These are phyloP conservation scores for Trichomalopsis sarcophagae DNA, from an alignment of 1,140 invertebrate genomes.

Conservation along the genomic window DNA sequence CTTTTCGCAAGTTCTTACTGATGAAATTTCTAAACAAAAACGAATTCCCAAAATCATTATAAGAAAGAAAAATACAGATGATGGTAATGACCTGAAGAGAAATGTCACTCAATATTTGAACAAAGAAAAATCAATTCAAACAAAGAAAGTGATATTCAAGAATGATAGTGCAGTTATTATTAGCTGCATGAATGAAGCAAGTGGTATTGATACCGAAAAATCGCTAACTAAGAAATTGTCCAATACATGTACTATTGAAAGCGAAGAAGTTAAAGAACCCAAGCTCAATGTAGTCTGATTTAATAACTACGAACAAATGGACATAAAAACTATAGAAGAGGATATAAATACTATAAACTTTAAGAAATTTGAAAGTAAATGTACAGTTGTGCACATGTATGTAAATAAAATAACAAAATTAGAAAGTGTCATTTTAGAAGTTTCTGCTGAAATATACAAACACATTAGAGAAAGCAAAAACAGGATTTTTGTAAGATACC, in stretches of 20 bases:
- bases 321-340: not conserved
- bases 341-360: not conserved
- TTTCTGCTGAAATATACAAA: not conserved
- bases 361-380: not conserved
- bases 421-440: not conserved
- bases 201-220: not conserved
- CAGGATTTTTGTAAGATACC: not conserved
- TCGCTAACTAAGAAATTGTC: not conserved
- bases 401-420: not conserved
- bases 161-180: not conserved
- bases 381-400: not conserved
- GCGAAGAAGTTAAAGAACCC: not conserved
- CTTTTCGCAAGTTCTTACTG: not conserved
- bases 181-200: not conserved
- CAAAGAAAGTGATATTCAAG: not conserved
- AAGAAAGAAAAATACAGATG: not conserved
- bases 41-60: not conserved
- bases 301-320: not conserved
- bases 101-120: not conserved
- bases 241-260: not conserved
- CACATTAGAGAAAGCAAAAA: too few species aligned
- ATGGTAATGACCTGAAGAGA: not conserved
- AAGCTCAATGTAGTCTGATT: not conserved
- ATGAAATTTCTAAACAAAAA: not conserved
- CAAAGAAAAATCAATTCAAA: constrained; percentile 1